Percentiles rank a stretch among this genome's conserved stretches.
phyloP scores from a whole-genome alignment of 2,113 vertebrate genomes.

The Oophaga pumilio region DNA sequence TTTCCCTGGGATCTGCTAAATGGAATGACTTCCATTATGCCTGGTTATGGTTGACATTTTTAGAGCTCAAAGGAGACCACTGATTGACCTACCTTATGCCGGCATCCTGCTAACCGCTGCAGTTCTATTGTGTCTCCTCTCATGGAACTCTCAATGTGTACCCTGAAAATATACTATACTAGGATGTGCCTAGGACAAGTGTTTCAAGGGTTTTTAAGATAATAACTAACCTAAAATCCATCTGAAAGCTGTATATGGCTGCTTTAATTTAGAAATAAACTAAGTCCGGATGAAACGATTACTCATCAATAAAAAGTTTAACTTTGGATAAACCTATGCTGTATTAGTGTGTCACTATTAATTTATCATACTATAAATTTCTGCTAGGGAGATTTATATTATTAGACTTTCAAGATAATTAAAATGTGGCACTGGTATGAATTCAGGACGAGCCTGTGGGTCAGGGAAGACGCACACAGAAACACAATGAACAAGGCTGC shows the following conservation, averaged over 20 bases:
- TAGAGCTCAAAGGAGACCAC: too few species aligned
- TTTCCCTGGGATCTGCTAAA: too few species aligned
- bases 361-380: conserved; percentile 20
- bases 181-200: not conserved
- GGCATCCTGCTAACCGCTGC: not conserved
- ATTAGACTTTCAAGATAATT: conserved; percentile 43
- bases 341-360: conserved; percentile 2
- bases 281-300: not conserved
- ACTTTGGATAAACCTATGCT: conserved; percentile 22
- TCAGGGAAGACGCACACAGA: conserved; percentile 29
- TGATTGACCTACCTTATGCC: too few species aligned
- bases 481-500: not conserved
- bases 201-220: not conserved
- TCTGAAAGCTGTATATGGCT: not conserved
- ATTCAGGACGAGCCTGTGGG: conserved; percentile 22
- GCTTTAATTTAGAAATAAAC: conserved; percentile 3
- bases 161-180: too few species aligned
- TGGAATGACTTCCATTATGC: too few species aligned
- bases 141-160: too few species aligned
- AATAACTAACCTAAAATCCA: not conserved
- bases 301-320: conserved; percentile 32
- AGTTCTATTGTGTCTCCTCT: not conserved
- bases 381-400: conserved; percentile 34
- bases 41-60: too few species aligned
- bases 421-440: conserved; percentile 21